These are phyloP conservation scores for Cheilinus undulatus DNA, from an alignment of 2,113 vertebrate species.

Conservation along the genomic window DNA sequence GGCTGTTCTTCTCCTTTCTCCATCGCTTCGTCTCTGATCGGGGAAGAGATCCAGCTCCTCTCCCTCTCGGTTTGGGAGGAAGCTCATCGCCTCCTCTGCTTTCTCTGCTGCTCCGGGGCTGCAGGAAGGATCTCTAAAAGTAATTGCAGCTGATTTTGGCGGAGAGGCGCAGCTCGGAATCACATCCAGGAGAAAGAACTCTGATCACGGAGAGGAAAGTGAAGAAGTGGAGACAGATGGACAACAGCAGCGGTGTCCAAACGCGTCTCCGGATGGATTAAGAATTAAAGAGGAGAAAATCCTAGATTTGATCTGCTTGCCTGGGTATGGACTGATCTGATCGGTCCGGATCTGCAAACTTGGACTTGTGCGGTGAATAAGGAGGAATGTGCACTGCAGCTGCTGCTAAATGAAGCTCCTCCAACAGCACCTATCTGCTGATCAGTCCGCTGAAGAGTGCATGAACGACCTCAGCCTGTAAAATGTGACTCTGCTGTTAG, in stretches of 20 bases:
- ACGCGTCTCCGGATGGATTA: constrained; percentile 8
- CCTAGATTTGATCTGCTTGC: too few relatives aligned
- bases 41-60: neutral
- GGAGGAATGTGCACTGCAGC: constrained; percentile 12
- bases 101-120: constrained; percentile 4
- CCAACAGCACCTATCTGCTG: constrained; percentile 7
- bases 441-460: constrained; percentile 14
- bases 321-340: constrained; percentile 19
- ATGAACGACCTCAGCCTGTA: neutral
- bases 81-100: constrained; percentile 8
- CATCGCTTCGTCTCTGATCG: constrained; percentile 11
- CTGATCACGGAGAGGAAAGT: neutral
- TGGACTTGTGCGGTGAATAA: constrained; percentile 33
- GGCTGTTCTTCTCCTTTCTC: neutral
- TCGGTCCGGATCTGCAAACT: constrained; percentile 31
- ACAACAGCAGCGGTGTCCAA: constrained; percentile 19
- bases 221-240: neutral
- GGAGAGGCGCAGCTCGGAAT: neutral
- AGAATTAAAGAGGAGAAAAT: neutral
- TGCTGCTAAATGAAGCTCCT: neutral
- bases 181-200: neutral
- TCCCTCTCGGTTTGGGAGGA: constrained; percentile 13
- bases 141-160: constrained; percentile 30
- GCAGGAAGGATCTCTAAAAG: constrained; percentile 36
- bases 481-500: constrained; percentile 3